Evolutionary conservation across 2,797 vertebrate species (phyloP), one percentile per base, ranked within the genome.

Genomic region (Platyrinchus mystaceus): DNA sequence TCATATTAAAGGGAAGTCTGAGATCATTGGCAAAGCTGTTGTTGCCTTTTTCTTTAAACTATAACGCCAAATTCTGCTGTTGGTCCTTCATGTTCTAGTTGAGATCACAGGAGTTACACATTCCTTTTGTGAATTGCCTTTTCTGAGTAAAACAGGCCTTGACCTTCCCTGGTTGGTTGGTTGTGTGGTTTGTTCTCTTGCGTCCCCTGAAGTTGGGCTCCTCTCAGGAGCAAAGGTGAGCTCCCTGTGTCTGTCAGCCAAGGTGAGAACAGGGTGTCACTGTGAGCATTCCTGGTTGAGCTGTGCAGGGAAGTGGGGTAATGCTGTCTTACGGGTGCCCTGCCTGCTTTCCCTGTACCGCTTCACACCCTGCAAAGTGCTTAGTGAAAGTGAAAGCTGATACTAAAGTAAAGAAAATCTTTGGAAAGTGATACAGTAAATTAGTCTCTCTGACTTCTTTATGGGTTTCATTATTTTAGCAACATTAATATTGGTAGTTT

Each of bases 101-200:
- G 67, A 84, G 77, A 66, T 85, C 34, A 4, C 2, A 0, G 41
- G 9, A 30, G 0, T 43, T 56, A 5, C 0, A 1, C 0, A 0
- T 70, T 46, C 8, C 53, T 58, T 84, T 28, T 60, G 27, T 71
- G 52, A n/a, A 9, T 87, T 82, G 43, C 52, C 49, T 55, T 87
- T 81, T 36, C 59, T 46, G 18, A 36, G 52, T 58, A 37, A 79
- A 82, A 76, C 18, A 12, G 39, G 14, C 7, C 0, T 63, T 3
- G 6, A 4, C 68, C 63, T 85, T 83, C 49, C 80, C 11, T 12
- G 36, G 88, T 55, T 12, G 7, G 10, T 23, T 60, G 23, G 9
- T 68, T 47, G 34, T 5, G 2, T 23, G 7, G 3, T 30, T 17
- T 58, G 23, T 74, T 88, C 37, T 62, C 20, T 73, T 69, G 18